Percentiles rank a stretch among this genome's conserved stretches.
These are phyloP conservation scores for Drosophila paranaensis DNA, from an alignment of 2,888 invertebrate species.

Conservation along the genomic window DNA sequence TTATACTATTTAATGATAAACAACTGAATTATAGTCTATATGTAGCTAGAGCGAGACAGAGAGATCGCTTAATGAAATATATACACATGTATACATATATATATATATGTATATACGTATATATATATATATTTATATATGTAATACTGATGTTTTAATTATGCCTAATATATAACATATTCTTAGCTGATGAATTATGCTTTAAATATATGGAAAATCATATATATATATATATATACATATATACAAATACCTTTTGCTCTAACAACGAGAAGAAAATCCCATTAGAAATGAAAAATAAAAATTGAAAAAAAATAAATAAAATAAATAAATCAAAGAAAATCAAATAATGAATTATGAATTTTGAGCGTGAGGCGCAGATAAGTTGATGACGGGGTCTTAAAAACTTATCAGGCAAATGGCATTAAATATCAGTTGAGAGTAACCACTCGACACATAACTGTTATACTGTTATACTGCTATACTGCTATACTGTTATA, in stretches of 20 bases:
- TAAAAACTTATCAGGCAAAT: constrained; percentile 45
- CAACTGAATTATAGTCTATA: constrained; percentile 25
- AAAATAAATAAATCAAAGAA: background rate
- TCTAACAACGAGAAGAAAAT: constrained; percentile 25
- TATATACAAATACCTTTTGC: constrained; percentile 15
- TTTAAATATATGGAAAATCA: constrained; percentile 45
- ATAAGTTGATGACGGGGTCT: constrained; percentile 37
- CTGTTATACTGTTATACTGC: constrained; percentile 1
- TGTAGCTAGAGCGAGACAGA: constrained; percentile 15
- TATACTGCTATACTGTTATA: background rate
- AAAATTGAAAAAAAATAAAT: constrained; percentile 5
- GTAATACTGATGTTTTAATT: constrained; percentile 47
- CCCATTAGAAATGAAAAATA: constrained; percentile 24
- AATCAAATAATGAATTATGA: constrained; percentile 16
- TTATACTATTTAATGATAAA: constrained; percentile 16
- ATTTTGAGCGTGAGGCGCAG: constrained; percentile 34
- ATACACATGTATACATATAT: background rate
- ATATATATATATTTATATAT: constrained; percentile 8
- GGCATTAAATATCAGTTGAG: constrained; percentile 33
- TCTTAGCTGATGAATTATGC: constrained; percentile 52
- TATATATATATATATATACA: constrained; percentile 21
- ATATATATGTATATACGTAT: constrained; percentile 10
- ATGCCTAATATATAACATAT: constrained; percentile 42
- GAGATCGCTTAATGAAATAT: constrained; percentile 30
- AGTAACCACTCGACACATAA: constrained; percentile 23